Base-by-base conservation (phyloP, 2,113 vertebrate species). In the Laterallus jamaicensis region DNA sequence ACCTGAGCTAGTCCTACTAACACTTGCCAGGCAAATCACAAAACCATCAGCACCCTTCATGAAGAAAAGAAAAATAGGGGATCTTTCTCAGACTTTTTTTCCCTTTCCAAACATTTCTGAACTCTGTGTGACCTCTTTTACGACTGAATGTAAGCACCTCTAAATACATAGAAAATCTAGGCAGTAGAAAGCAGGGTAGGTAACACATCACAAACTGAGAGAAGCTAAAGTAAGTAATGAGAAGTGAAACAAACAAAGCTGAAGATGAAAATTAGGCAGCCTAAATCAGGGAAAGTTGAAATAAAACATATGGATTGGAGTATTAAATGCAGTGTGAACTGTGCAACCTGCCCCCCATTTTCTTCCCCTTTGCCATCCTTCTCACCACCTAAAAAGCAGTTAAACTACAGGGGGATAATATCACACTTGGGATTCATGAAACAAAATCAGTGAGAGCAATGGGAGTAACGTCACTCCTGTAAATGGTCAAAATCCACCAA, bases 71-170 rank as follows among this genome's bases (percentile, higher is more conserved):
- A 92, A 96, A 64, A 95, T 76, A 92, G 42, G 85, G 59, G 39
- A 62, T 89, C 76, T 94, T 95, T 96, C 83, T 93, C 71, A 83
- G 96, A 88, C 68, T 19, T 90, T 90, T 86, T 62, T 47, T 26
- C 86, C 73, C 90, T 98, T 97, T 96, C 95, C 88, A 98, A 98
- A 98, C 96, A 97, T 95, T 97, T 97, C 91, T 98, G 98, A 98
- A 98, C 98, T 98, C 95, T 96, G 50, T 55, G 39, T 98, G 98
- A 98, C 98, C 98, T 97, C 89, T 75, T 97, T 97, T 96, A 97
- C 12, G 3, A 95, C 92, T 71, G 88, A 97, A 96, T 97, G 94
- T 84, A 97, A 97, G 92, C 95, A 97, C 95, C 95, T 98, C 91
- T 93, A 95, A 96, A 89, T 69, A 83, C 14, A 4, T 17, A 60